phyloP scores from a whole-genome alignment of 2,113 vertebrate species.

The Hiodon alosoides region DNA sequence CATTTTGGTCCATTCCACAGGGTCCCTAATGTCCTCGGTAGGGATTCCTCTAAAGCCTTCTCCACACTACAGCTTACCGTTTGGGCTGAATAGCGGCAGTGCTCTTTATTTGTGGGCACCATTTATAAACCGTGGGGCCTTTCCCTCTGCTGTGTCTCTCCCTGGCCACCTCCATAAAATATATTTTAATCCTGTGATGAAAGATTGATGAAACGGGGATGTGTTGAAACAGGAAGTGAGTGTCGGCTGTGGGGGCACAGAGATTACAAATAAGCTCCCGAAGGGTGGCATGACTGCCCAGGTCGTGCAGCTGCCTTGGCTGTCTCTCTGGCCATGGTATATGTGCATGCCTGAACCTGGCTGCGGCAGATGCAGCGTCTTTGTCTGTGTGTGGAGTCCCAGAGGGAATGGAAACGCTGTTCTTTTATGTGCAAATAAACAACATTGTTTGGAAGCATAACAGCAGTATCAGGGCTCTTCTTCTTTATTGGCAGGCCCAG shows the following conservation, averaged over 20 bases:
- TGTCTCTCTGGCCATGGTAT: background rate
- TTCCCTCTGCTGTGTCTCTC: slow-evolving; percentile 36
- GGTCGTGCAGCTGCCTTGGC: background rate
- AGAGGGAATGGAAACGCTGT: background rate
- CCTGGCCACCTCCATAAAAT: background rate
- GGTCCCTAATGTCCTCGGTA: background rate
- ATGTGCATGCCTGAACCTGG: background rate
- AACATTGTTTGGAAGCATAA: background rate
- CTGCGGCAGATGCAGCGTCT: background rate
- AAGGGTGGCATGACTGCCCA: background rate
- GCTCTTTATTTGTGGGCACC: background rate
- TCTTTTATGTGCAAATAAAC: background rate
- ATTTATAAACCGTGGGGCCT: background rate
- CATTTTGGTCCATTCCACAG: slow-evolving; percentile 2
- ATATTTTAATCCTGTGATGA: slow-evolving; percentile 17
- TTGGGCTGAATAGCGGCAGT: background rate
- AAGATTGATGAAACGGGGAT: slow-evolving; percentile 13
- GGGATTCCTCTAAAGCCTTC: background rate
- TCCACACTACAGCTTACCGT: background rate
- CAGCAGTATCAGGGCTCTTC: background rate
- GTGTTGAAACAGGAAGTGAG: slow-evolving; percentile 3
- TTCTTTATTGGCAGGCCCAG: background rate
- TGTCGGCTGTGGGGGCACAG: background rate
- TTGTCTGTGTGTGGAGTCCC: background rate
- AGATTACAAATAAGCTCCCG: background rate